Evolutionary conservation across 2,888 invertebrate genomes (phyloP).

Genomic region (Julus scanicus): DNA sequence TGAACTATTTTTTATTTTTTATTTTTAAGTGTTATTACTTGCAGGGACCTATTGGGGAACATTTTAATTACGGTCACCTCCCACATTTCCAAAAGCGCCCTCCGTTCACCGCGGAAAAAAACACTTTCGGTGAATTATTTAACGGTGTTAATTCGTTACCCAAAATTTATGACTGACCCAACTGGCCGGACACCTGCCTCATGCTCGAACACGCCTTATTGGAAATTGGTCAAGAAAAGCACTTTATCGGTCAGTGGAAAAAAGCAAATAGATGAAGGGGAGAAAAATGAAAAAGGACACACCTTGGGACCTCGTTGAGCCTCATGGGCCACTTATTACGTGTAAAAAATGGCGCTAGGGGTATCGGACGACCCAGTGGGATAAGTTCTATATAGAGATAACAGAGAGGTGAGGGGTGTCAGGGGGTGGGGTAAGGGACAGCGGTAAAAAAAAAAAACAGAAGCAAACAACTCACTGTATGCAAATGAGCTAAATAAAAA

Average conservation of each 20-base stretch:
- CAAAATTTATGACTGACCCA: slow-evolving; percentile 26
- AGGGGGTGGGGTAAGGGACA: background rate
- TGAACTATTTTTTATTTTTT: background rate
- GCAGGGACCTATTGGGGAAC: background rate
- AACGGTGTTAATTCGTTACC: background rate
- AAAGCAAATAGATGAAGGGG: background rate
- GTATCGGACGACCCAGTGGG: background rate
- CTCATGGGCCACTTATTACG: background rate
- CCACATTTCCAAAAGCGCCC: slow-evolving; percentile 6
- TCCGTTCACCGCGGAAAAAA: background rate
- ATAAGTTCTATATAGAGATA: background rate
- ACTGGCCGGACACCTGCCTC: background rate
- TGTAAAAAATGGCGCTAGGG: slow-evolving; percentile 2
- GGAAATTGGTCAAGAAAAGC: slow-evolving; percentile 31
- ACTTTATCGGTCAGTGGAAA: slow-evolving; percentile 9
- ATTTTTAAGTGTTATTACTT: background rate
- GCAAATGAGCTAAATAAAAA: slow-evolving; percentile 46
- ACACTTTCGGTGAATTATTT: background rate
- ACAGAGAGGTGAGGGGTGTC: background rate
- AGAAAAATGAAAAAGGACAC: slow-evolving; percentile 28
- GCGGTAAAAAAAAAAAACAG: slow-evolving; percentile 49
- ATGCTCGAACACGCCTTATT: background rate
- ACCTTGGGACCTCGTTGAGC: background rate
- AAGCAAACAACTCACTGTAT: slow-evolving; percentile 49
- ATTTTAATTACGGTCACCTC: background rate